phyloP scores from a whole-genome alignment of 2,113 vertebrate genomes.

The Gambusia holbrooki region DNA sequence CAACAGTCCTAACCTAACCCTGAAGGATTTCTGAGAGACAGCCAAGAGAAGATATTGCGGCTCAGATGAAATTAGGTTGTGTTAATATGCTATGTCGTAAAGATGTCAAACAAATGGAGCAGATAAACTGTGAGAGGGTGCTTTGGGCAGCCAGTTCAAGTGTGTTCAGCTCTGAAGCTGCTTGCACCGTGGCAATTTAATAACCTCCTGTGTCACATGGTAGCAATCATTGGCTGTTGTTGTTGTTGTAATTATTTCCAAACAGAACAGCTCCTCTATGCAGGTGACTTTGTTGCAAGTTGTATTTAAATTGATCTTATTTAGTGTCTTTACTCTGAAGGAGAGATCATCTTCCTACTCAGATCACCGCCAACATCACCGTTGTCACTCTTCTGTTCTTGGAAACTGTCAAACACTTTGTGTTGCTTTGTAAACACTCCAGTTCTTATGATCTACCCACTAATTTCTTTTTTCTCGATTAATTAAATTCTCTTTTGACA shows the following conservation, averaged over 20 bases:
- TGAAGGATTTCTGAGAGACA: conserved; percentile 72
- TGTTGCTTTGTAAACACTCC: conserved; percentile 34
- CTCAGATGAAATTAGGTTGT: conserved; percentile 72
- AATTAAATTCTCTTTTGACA: conserved; percentile 55
- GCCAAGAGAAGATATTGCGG: conserved; percentile 66
- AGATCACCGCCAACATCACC: conserved; percentile 42
- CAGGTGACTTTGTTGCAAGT: conserved; percentile 39
- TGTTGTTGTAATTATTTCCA: conserved; percentile 70
- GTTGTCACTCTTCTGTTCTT: conserved; percentile 38
- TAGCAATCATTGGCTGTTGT: conserved; percentile 62
- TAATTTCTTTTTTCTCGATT: conserved; percentile 34
- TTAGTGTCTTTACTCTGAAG: conserved; percentile 38
- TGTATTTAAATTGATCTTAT: conserved; percentile 33
- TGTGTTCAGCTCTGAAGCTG: conserved; percentile 47
- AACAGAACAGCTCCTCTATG: conserved; percentile 39
- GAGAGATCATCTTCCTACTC: conserved; percentile 36
- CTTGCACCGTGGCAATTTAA: conserved; percentile 69
- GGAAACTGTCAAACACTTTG: conserved; percentile 54
- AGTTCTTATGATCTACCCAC: conserved; percentile 29
- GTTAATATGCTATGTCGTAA: conserved; percentile 71
- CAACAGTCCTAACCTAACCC: conserved; percentile 71
- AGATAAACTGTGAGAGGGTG: conserved; percentile 71
- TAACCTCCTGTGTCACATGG: conserved; percentile 69
- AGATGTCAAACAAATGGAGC: conserved; percentile 76
- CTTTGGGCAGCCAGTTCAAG: conserved; percentile 59